Evolutionary conservation across 1,140 invertebrate species (phyloP).

Genomic region (Lepidotrigona ventralis): DNA sequence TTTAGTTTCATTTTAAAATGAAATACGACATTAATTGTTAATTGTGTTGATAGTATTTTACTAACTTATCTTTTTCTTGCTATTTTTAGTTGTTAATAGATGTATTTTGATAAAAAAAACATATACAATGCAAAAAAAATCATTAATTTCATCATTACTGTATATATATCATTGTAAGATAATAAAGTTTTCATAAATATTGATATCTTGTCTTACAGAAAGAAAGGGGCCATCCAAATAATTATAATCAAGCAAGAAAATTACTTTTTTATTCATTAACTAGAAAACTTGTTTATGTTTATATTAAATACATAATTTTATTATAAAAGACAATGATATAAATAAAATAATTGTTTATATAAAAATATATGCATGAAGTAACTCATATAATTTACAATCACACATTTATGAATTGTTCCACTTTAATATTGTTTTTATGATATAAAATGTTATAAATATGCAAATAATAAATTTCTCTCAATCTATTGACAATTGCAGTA

Average conservation of each 20-base stretch:
- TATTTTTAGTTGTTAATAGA: not conserved
- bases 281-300: conserved; percentile 9
- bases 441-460: conserved; percentile 3
- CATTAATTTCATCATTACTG: not conserved
- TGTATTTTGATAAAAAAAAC: not conserved
- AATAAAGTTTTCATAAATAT: conserved; percentile 12
- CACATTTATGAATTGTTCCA: not conserved
- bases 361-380: not conserved
- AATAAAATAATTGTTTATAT: not conserved
- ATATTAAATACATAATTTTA: not conserved
- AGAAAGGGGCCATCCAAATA: conserved; percentile 20
- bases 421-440: conserved; percentile 2
- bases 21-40: not conserved
- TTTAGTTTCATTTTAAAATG: not conserved
- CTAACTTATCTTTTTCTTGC: not conserved
- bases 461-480: conserved; percentile 4
- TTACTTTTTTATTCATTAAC: not conserved
- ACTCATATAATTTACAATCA: not conserved
- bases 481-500: not conserved
- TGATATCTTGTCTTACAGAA: conserved; percentile 8
- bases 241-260: conserved; percentile 23
- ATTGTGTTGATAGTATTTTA: not conserved
- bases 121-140: not conserved
- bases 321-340: conserved; percentile 2
- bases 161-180: conserved; percentile 36